Evolutionary conservation across 23 tunicate genomes (phyloP), one percentile per base, ranked within the genome.

Genomic region (Trididemnum miniatum): DNA sequence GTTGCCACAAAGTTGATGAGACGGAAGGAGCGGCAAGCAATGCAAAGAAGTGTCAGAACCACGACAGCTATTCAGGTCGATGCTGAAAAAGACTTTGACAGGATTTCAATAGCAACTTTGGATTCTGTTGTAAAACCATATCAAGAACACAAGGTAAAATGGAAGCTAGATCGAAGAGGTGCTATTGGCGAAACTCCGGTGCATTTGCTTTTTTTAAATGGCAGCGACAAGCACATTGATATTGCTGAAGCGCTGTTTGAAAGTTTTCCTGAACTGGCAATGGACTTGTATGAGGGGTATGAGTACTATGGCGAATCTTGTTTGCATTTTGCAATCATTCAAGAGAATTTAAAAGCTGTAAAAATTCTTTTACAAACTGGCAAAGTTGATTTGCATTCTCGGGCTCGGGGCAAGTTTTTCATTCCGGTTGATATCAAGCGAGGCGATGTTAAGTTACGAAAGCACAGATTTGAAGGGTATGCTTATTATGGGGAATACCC

Each of bases 401-500:
- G 94, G 22, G 98, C 94, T 22, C 83, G 80, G 20, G 98, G 98
- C 35, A 93, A 84, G 76, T 93, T 93, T 75, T 93, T 93, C 49
- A 34, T 89, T 24, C 98, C 98, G 9, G 80, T 88, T 51, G 89
- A 93, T 50, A 51, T 93, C 38, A 93, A 93, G 73, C 59, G 90
- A 51, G 98, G 98, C 3, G 89, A 87, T 52, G 81, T 85, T 0
- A 88, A 71, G 38, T 65, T 93, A 22, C 74, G 81, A 28, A 93
- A 88, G 40, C 80, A 84, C 32, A 85, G 88, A 49, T 93, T 76
- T 81, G 91, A 93, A 52, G 98, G 98, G 1, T 84, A 77, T 63
- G 98, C 98, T 39, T 93, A 93, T 50, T 93, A 84, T 66, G 98
- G 98, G 0, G 98, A 93, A 64, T 93, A 51, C 35, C 93, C 98